Evolutionary conservation across 1,140 invertebrate species (phyloP), one percentile per base, ranked within the genome.

Genomic region (Muscidifurax raptorellus): DNA sequence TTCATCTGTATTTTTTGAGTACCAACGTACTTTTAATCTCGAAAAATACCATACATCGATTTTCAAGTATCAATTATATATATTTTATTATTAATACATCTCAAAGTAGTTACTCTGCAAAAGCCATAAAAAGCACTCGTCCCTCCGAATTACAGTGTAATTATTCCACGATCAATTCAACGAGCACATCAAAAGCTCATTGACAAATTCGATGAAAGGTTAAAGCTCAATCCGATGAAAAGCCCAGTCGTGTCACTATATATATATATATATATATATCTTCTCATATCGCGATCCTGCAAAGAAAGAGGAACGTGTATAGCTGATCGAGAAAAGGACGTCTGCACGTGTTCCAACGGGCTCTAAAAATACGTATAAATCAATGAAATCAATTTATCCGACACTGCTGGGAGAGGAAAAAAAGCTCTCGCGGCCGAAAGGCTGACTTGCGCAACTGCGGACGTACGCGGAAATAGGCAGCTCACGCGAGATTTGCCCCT

Each of bases 291-390:
- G 18, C 22, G 18, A 59, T 59, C n/a, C 18, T 18, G 18, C n/a
- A 59, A n/a, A 59, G 18, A 59, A n/a, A 59, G 52, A 59, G 32
- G 44, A 67, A 7, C 3, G 10, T 5, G 59, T 2, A 66, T 1
- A n/a, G 25, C 15, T 7, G 27, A 80, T 47, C 28, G 67, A 47
- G 13, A 71, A 71, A 59, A 71, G 64, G 30, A 80, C 40, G 30
- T 7, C 9, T 47, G 22, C n/a, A 44, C 32, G 71, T 52, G 80
- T 28, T n/a, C n/a, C 80, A n/a, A 32, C 64, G 36, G 30, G 27
- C 59, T 75, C 71, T 75, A 74, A 74, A 82, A 74, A 82, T 82
- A 75, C 72, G n/a, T 6, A 75, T 82, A 64, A 82, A 82, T 82
- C 72, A 82, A 75, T 82, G 80, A 75, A 81, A 74, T 81, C 69